Evolutionary conservation across 2,888 invertebrate species (phyloP), one percentile per base, ranked within the genome.

Genomic region (Hirtodrosophila alboralis): DNA sequence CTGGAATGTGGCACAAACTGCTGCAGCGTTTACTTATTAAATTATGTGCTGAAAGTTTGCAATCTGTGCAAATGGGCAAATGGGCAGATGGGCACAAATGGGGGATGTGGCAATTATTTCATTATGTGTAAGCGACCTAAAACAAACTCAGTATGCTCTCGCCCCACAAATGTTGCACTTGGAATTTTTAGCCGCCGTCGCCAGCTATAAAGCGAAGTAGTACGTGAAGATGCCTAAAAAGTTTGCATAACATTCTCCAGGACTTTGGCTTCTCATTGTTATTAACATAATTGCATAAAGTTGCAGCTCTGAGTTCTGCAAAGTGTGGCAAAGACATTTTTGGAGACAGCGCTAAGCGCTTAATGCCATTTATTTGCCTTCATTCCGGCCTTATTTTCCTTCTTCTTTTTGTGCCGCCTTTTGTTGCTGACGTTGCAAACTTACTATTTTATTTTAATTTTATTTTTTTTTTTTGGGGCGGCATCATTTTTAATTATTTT

Each of bases 231-330:
- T 56, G 71, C 54, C 54, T 59, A 34, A 57, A 72, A 71, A 71
- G 45, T 67, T 72, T 67, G 53, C 51, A 23, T 31, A 48, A 47
- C 54, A 65, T 71, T 65, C 59, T 21, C 23, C 18, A 18, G 6
- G 23, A 18, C 23, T 23, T 23, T 23, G 23, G 23, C 23, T 23
- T 23, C 57, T 73, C 79, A 75, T 81, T 81, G 81, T 86, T 86
- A 86, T 83, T 86, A 83, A 77, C 84, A 86, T 83, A 83, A 83
- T 83, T 83, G 86, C 84, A 84, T 73, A 74, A 83, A 75, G 70
- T 75, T 80, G 66, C 69, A 80, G 77, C 54, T n/a, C n/a, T 57
- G 77, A 72, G 56, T 41, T 47, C 44, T 34, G 67, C 72, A 59
- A 56, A 66, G 60, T 53, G 67, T 60, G 65, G 75, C 81, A 60